phyloP scores from a whole-genome alignment of 2,888 invertebrate genomes.

The Argynnis bischoffii region DNA sequence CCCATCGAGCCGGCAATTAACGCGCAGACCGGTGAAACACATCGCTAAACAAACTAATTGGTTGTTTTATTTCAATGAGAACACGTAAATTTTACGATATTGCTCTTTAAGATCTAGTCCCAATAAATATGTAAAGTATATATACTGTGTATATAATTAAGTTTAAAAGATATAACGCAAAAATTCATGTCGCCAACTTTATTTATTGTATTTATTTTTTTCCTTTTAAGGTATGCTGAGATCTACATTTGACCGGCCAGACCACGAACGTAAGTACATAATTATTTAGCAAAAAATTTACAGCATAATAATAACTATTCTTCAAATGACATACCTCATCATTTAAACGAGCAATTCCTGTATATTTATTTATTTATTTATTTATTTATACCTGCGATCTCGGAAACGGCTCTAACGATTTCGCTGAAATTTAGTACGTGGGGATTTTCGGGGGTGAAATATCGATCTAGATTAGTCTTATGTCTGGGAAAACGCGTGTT shows the following conservation, averaged over 20 bases:
- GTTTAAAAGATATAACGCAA: neutral
- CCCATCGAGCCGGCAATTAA: constrained; percentile 58
- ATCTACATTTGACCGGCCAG: constrained; percentile 76
- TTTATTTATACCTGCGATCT: too few species aligned
- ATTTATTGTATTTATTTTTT: neutral
- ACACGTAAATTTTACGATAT: constrained; percentile 35
- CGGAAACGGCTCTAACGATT: too few species aligned
- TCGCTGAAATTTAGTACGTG: too few species aligned
- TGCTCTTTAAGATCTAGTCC: constrained; percentile 9
- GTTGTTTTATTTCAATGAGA: constrained; percentile 43
- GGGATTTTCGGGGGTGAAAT: too few species aligned
- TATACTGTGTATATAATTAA: neutral
- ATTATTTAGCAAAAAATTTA: neutral
- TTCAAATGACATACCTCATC: neutral
- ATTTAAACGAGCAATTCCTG: too few species aligned
- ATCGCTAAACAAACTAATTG: constrained; percentile 75
- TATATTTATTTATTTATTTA: too few species aligned
- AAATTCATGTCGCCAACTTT: neutral
- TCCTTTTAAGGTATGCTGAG: constrained; percentile 75
- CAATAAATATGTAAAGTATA: neutral
- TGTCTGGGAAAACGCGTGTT: too few species aligned
- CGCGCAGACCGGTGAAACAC: constrained; percentile 58
- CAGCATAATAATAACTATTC: neutral
- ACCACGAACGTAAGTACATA: constrained; percentile 77
- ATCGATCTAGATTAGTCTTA: too few species aligned